Conservation (phyloP, 2,797 vertebrate genomes). For the Catharus ustulatus region DNA sequence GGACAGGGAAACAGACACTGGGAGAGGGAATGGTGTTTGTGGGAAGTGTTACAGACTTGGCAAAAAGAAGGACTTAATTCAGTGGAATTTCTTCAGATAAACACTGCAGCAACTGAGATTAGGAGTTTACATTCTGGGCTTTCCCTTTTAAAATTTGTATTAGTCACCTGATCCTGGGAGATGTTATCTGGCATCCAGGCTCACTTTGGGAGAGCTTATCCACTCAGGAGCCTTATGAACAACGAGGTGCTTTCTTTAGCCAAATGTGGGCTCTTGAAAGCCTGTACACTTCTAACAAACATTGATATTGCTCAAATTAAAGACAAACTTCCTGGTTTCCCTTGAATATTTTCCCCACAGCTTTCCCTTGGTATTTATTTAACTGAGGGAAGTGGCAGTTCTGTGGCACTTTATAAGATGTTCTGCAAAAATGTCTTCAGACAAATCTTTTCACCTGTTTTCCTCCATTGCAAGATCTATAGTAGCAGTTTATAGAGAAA, state of each 20-base stretch:
- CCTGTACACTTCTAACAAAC: background rate
- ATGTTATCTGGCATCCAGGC: background rate
- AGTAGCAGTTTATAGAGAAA: slow-evolving; percentile 2
- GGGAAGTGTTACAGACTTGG: background rate
- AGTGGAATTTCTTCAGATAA: background rate
- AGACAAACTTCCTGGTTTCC: background rate
- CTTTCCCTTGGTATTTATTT: background rate
- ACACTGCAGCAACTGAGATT: background rate
- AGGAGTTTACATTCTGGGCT: slow-evolving; percentile 40
- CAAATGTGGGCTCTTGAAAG: background rate
- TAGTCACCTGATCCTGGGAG: background rate
- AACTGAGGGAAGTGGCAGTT: background rate
- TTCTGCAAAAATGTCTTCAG: background rate
- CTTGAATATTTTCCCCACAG: background rate
- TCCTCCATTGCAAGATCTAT: background rate
- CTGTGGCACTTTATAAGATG: background rate
- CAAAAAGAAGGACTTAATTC: background rate
- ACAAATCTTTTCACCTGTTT: background rate
- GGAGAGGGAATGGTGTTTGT: background rate
- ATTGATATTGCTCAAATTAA: background rate
- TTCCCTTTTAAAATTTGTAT: slow-evolving; percentile 14
- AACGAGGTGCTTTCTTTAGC: background rate
- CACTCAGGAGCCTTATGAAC: background rate
- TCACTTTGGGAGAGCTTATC: background rate
- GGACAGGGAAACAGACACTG: background rate